Conservation (phyloP, 1,140 invertebrate genomes). For the Drosophila punjabiensis region DNA sequence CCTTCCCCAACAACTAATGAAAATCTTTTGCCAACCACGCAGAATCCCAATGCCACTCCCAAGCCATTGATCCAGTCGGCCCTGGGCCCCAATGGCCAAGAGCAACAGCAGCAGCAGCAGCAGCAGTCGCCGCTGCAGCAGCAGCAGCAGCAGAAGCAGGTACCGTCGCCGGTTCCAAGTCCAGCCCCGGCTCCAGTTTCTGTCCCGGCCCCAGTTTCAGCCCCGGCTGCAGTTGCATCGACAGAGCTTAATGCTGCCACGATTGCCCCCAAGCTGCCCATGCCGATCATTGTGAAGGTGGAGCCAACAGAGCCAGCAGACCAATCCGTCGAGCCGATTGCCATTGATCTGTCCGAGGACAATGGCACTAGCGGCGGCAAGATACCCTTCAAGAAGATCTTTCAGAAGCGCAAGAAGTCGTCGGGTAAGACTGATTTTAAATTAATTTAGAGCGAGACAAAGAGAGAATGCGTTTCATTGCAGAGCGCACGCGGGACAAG, state of each 20-base stretch:
- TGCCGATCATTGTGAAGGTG: constrained; percentile 48
- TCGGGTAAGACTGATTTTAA: constrained; percentile 56
- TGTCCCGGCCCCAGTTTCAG: background rate
- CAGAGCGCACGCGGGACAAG: constrained; percentile 86
- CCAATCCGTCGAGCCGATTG: background rate
- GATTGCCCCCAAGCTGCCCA: background rate
- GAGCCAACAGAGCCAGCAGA: constrained; percentile 13
- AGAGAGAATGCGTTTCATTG: background rate
- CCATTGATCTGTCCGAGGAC: constrained; percentile 31
- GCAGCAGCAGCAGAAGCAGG: background rate
- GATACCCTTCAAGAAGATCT: constrained; percentile 82
- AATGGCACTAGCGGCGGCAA: constrained; percentile 54
- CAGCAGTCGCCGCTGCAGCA: background rate
- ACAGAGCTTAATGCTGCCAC: background rate
- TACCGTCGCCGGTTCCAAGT: background rate
- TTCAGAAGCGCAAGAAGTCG: constrained; percentile 81
- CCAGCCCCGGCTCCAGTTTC: background rate
- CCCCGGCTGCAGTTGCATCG: background rate
- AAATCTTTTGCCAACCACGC: constrained; percentile 37
- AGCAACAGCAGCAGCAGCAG: background rate
- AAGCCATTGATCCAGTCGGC: constrained; percentile 44
- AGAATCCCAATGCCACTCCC: constrained; percentile 57
- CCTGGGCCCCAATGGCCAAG: background rate
- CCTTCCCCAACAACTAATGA: constrained; percentile 20
- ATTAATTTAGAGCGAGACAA: background rate